These are phyloP conservation scores for Drosophila albomicans DNA, from an alignment of 1,140 invertebrate genomes.

Conservation along the genomic window DNA sequence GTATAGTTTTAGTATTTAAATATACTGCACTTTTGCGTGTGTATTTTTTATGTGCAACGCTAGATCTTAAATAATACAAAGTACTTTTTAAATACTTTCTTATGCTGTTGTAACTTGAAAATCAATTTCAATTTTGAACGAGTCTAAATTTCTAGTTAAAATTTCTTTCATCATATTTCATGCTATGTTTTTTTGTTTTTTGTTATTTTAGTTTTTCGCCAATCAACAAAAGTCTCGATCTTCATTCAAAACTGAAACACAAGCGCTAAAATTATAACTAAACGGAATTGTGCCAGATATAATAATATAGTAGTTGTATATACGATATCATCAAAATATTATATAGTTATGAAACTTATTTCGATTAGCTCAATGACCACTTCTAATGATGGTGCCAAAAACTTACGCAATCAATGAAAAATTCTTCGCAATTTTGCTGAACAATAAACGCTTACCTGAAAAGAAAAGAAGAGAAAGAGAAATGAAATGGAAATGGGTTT, in stretches of 20 bases:
- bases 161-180: conserved; percentile 39
- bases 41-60: conserved; percentile 23
- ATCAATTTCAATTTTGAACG: conserved; percentile 67
- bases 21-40: not conserved
- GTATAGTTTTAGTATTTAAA: not conserved
- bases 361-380: not conserved
- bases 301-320: conserved; percentile 17
- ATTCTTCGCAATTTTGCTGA: not conserved
- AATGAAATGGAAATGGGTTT: not conserved
- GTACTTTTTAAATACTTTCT: conserved; percentile 12
- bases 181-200: conserved; percentile 36
- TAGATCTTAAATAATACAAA: conserved; percentile 28
- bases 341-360: conserved; percentile 27
- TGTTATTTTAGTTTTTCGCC: conserved; percentile 32
- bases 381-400: conserved; percentile 9
- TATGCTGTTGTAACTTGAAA: conserved; percentile 16
- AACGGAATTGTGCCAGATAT: conserved; percentile 65
- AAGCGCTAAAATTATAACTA: conserved; percentile 67
- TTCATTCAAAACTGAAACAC: conserved; percentile 72
- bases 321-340: conserved; percentile 14
- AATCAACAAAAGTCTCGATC: conserved; percentile 53
- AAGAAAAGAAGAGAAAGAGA: conserved; percentile 12
- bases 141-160: conserved; percentile 32
- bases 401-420: conserved; percentile 39
- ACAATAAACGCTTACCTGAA: conserved; percentile 63